phyloP scores from a whole-genome alignment of 2,888 invertebrate species.

The Onchidella celtica region DNA sequence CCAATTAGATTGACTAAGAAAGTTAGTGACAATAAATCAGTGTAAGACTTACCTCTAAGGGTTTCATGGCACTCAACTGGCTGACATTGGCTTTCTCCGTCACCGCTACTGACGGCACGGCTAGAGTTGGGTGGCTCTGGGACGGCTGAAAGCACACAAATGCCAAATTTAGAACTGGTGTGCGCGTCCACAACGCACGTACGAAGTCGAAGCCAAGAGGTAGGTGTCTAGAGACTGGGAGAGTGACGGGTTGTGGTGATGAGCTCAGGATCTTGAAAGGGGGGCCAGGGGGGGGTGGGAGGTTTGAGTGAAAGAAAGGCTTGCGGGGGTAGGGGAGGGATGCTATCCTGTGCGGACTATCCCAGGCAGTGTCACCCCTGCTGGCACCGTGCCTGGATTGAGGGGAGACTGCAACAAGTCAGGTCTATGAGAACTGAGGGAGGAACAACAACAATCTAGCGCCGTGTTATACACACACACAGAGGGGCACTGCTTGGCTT shows the following conservation, averaged over 20 bases:
- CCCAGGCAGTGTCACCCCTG: conserved; percentile 39
- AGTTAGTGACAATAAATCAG: not conserved
- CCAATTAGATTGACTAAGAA: not conserved
- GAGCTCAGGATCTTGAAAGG: conserved; percentile 9
- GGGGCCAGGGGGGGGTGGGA: conserved; percentile 22
- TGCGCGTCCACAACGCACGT: conserved; percentile 46
- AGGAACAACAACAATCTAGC: no score
- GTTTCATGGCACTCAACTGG: conserved; percentile 37
- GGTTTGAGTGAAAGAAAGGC: conserved; percentile 3
- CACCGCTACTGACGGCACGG: conserved; percentile 42
- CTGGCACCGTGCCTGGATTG: conserved; percentile 25
- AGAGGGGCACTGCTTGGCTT: not conserved
- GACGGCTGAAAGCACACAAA: conserved; percentile 49
- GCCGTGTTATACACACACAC: conserved; percentile 8
- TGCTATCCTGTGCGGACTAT: conserved; percentile 11
- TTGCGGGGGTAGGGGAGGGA: conserved; percentile 21
- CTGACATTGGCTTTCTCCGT: conserved; percentile 41
- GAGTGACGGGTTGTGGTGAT: conserved; percentile 22
- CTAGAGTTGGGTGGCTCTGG: conserved; percentile 36
- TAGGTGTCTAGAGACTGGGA: conserved; percentile 36
- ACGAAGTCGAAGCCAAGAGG: conserved; percentile 34
- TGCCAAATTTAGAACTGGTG: conserved; percentile 48
- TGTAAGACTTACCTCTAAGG: conserved; percentile 40
- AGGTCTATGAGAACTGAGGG: conserved; percentile 13
- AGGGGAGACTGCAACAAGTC: conserved; percentile 4